These are phyloP conservation scores for Volucella zonaria DNA, from an alignment of 2,888 invertebrate species.

Conservation along the genomic window DNA sequence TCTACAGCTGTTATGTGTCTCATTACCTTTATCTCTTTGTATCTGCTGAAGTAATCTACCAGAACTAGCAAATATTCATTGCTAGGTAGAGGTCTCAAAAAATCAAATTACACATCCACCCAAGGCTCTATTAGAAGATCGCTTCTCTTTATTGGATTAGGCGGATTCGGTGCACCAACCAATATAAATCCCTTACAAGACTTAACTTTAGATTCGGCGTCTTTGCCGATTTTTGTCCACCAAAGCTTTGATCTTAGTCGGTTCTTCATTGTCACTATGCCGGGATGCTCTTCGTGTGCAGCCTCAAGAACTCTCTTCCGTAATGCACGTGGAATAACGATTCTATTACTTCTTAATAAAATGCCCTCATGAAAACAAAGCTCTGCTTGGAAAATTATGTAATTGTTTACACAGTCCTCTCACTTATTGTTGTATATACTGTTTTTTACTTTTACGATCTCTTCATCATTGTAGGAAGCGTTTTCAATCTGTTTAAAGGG, in stretches of 20 bases:
- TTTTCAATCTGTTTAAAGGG: background rate
- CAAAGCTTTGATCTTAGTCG: slow-evolving; percentile 9
- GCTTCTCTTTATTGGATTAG: no score
- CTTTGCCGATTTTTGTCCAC: slow-evolving; percentile 8
- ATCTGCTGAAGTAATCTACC: slow-evolving; percentile 1
- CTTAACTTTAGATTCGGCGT: background rate
- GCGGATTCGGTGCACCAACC: no score
- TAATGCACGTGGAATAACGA: background rate
- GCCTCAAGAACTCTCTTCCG: background rate
- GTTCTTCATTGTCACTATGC: background rate
- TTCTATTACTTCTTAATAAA: no score
- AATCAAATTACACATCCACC: no score
- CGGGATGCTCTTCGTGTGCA: background rate
- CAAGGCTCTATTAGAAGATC: no score
- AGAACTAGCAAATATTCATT: background rate
- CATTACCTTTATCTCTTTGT: slow-evolving; percentile 9
- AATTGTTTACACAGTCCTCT: background rate
- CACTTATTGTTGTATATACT: background rate
- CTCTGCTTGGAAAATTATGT: background rate
- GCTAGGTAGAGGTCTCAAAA: slow-evolving; percentile 1
- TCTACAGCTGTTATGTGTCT: background rate
- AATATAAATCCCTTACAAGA: background rate
- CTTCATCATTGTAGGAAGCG: background rate
- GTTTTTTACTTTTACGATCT: background rate
- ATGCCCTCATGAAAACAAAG: no score